Conservation (phyloP, 2,113 vertebrate genomes). For the Erythrocebus patas region DNA sequence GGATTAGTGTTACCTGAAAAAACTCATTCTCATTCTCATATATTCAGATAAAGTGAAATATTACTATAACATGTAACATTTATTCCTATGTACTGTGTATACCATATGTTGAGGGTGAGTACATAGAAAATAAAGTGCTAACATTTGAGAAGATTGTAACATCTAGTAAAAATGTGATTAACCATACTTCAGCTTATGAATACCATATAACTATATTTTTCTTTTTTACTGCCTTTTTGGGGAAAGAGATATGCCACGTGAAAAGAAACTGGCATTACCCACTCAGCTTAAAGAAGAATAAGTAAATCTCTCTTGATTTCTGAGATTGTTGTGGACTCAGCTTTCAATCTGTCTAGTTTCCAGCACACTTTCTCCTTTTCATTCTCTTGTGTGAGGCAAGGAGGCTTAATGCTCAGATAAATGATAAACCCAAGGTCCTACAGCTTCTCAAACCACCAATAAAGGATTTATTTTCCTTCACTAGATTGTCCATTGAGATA, state of each 20-base stretch:
- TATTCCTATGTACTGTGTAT: neutral
- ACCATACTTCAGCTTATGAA: neutral
- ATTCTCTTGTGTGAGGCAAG: neutral
- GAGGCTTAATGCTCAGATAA: neutral
- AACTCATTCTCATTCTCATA: neutral
- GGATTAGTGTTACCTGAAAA: neutral
- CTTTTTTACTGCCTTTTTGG: neutral
- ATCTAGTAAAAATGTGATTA: slow-evolving; percentile 37
- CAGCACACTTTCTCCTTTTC: neutral
- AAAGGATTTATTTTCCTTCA: neutral
- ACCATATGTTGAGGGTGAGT: neutral
- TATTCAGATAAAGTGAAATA: neutral
- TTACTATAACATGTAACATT: neutral
- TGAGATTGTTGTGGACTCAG: neutral
- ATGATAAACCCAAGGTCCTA: neutral
- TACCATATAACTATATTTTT: neutral
- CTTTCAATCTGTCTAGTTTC: neutral
- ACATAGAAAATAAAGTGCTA: neutral
- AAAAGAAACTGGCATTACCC: slow-evolving; percentile 2
- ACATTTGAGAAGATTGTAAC: neutral
- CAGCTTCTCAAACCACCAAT: neutral
- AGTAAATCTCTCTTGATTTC: neutral
- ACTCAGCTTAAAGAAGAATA: neutral
- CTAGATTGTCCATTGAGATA: neutral
- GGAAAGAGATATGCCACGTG: neutral